phyloP scores from a whole-genome alignment of 1,140 invertebrate genomes.

The Nasonia longicornis region DNA sequence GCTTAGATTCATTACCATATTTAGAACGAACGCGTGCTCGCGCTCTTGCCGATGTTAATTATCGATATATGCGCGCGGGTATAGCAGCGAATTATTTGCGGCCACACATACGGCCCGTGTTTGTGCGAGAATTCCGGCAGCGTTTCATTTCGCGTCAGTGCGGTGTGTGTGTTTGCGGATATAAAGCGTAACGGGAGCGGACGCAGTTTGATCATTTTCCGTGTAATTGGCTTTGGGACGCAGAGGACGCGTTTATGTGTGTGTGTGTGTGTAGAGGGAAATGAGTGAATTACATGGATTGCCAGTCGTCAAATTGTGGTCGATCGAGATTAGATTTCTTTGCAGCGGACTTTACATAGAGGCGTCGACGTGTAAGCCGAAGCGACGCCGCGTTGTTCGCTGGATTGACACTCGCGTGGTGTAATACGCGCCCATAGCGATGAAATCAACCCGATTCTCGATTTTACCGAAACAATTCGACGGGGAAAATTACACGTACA shows the following conservation, averaged over 20 bases:
- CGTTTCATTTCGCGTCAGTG: not conserved
- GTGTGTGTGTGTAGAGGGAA: not conserved
- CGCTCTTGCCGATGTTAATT: not conserved
- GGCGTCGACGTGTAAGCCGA: no score
- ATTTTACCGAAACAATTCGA: no score
- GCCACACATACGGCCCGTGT: not conserved
- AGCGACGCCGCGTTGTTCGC: no score
- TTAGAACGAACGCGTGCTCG: not conserved
- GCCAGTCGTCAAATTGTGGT: no score
- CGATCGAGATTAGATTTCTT: no score
- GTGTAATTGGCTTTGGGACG: not conserved
- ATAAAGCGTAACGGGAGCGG: not conserved
- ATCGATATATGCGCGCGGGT: not conserved
- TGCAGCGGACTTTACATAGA: no score
- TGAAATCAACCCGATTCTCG: no score
- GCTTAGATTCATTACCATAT: not conserved
- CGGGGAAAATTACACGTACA: not conserved
- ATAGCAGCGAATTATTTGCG: not conserved
- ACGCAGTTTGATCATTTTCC: slow-evolving; percentile 20
- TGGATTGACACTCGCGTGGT: no score
- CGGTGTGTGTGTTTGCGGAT: not conserved
- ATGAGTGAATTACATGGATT: no score
- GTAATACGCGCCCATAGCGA: no score
- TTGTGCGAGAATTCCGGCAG: not conserved
- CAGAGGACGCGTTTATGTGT: not conserved